These are phyloP conservation scores for Drosophila nigricruria DNA, from an alignment of 2,888 invertebrate species.

Conservation along the genomic window DNA sequence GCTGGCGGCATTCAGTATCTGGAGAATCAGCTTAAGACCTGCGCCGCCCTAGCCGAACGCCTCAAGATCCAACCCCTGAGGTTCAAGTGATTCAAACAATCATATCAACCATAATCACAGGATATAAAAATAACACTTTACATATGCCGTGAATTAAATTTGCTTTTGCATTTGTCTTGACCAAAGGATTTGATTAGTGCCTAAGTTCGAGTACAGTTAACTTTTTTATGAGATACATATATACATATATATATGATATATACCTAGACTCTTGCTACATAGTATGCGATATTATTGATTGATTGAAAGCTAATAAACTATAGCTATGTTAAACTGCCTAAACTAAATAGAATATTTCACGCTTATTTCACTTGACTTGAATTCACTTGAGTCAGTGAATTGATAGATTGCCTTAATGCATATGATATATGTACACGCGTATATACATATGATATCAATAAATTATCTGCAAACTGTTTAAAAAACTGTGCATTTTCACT, in stretches of 20 bases:
- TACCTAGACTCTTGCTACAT: background rate
- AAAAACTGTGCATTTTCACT: background rate
- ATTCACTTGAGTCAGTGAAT: background rate
- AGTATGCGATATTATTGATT: slow-evolving; percentile 5
- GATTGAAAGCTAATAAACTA: slow-evolving; percentile 14
- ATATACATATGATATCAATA: background rate
- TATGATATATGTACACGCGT: background rate
- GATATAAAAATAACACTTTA: background rate
- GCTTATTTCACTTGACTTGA: background rate
- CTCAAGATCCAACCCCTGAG: slow-evolving; percentile 86
- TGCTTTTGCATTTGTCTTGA: slow-evolving; percentile 62
- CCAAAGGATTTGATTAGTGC: slow-evolving; percentile 63
- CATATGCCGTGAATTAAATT: slow-evolving; percentile 33
- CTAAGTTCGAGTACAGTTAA: slow-evolving; percentile 41
- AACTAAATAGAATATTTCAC: background rate
- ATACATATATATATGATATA: background rate
- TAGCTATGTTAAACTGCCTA: slow-evolving; percentile 10
- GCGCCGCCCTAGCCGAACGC: slow-evolving; percentile 87
- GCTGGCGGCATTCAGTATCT: slow-evolving; percentile 92
- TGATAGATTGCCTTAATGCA: background rate
- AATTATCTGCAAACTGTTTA: background rate
- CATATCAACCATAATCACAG: background rate
- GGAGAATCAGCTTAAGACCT: slow-evolving; percentile 90
- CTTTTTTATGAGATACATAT: slow-evolving; percentile 12
- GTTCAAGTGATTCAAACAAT: slow-evolving; percentile 52